phyloP scores from a whole-genome alignment of 2,113 vertebrate species.

The Raja brachyura region DNA sequence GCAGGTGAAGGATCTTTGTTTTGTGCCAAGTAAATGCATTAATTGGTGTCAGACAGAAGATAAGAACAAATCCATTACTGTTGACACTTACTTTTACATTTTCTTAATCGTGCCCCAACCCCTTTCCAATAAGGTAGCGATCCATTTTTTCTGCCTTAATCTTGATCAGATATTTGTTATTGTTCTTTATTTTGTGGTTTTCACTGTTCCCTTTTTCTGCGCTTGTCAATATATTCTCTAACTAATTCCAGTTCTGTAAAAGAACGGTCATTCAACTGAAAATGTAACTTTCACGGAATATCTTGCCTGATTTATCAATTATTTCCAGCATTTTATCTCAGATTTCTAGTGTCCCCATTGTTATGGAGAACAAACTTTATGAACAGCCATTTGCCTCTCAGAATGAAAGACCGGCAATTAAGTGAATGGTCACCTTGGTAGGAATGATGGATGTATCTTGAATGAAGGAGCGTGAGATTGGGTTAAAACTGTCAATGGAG shows the following conservation, averaged over 20 bases:
- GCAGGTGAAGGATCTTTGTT: background rate
- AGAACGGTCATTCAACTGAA: no score
- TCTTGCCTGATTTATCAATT: no score
- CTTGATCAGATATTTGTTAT: no score
- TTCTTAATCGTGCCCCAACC: background rate
- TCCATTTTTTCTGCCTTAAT: background rate
- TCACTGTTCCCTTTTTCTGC: no score
- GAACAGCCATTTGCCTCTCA: background rate
- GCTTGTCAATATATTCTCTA: no score
- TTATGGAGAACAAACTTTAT: background rate
- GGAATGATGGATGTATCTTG: background rate
- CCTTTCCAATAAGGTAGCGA: background rate
- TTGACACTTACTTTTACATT: background rate
- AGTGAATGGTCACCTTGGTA: background rate
- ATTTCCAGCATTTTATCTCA: no score
- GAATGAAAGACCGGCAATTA: background rate
- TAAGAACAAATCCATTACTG: background rate
- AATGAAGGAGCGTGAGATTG: background rate
- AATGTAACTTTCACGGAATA: no score
- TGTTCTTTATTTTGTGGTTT: no score
- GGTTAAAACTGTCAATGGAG: background rate
- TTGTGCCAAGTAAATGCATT: background rate
- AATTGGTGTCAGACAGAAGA: background rate
- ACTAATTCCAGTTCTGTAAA: no score
- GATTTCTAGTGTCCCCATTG: no score